These are phyloP conservation scores for Sebastes cheni DNA, from an alignment of 2,797 vertebrate genomes.

Conservation along the genomic window DNA sequence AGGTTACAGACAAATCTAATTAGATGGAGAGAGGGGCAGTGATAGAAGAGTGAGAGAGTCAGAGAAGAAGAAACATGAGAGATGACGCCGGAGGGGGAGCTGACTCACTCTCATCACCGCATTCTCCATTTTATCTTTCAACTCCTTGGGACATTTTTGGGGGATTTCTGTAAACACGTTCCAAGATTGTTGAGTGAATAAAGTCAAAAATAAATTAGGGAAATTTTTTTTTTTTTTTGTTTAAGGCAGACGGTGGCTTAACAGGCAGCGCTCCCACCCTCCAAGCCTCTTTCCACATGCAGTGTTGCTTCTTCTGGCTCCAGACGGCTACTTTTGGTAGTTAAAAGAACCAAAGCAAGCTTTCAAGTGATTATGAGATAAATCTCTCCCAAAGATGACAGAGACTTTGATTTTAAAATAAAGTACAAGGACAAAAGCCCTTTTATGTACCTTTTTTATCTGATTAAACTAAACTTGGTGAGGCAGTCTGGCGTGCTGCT, in stretches of 20 bases:
- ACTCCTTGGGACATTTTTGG: slow-evolving; percentile 50
- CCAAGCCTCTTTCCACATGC: slow-evolving; percentile 10
- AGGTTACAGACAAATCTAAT: slow-evolving; percentile 74
- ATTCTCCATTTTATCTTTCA: slow-evolving; percentile 33
- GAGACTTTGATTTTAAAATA: slow-evolving; percentile 43
- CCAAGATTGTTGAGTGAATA: slow-evolving; percentile 40
- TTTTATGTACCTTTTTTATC: slow-evolving; percentile 46
- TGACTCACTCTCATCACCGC: slow-evolving; percentile 52
- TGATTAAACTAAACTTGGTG: slow-evolving; percentile 30
- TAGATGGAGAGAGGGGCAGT: slow-evolving; percentile 60
- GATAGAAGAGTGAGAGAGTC: slow-evolving; percentile 27
- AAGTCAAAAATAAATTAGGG: slow-evolving; percentile 17
- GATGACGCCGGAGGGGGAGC: slow-evolving; percentile 27
- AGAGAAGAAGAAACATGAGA: slow-evolving; percentile 23
- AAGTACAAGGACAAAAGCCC: slow-evolving; percentile 50
- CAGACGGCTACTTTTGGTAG: slow-evolving; percentile 43
- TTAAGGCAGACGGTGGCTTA: slow-evolving; percentile 47
- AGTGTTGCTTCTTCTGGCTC: slow-evolving; percentile 28
- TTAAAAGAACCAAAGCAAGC: slow-evolving; percentile 46
- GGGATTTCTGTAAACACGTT: slow-evolving; percentile 29
- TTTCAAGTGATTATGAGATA: slow-evolving; percentile 53
- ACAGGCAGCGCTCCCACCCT: slow-evolving; percentile 23
- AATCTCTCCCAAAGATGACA: slow-evolving; percentile 22
- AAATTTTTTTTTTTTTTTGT: neutral
- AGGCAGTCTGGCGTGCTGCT: slow-evolving; percentile 15